Evolutionary conservation across 2,797 vertebrate species (phyloP).

Genomic region (Dendrocincla fuliginosa): DNA sequence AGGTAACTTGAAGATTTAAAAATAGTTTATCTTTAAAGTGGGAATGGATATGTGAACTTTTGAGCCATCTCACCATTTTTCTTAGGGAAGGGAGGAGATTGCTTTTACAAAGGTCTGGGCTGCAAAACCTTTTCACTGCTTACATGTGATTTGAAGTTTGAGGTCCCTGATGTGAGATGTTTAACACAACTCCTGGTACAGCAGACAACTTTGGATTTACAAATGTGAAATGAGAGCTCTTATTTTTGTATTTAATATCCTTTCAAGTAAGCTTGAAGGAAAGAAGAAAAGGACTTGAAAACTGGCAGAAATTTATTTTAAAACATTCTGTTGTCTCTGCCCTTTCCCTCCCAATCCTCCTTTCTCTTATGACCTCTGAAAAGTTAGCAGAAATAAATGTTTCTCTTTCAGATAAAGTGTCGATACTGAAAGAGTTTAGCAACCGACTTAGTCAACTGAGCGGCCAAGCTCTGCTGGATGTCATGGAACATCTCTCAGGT

Average conservation of each 20-base stretch:
- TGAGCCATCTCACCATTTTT: background rate
- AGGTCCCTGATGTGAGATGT: background rate
- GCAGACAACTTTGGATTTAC: background rate
- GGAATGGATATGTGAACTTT: background rate
- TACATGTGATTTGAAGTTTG: background rate
- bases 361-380: background rate
- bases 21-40: background rate
- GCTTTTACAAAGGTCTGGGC: background rate
- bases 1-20: background rate
- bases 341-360: accelerated
- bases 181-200: background rate
- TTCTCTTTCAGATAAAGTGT: conserved; percentile 68
- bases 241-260: background rate
- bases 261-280: background rate
- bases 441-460: conserved; percentile 57
- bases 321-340: background rate
- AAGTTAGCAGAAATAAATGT: background rate
- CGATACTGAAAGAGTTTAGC: conserved; percentile 63
- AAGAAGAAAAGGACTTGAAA: background rate
- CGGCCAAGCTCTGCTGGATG: conserved; percentile 61
- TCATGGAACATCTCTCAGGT: conserved; percentile 72
- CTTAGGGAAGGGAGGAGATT: background rate
- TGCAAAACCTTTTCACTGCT: background rate
- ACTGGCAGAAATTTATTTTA: background rate
- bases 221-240: background rate